These are phyloP conservation scores for Cetonia aurata DNA, from an alignment of 2,888 invertebrate species.

Conservation along the genomic window DNA sequence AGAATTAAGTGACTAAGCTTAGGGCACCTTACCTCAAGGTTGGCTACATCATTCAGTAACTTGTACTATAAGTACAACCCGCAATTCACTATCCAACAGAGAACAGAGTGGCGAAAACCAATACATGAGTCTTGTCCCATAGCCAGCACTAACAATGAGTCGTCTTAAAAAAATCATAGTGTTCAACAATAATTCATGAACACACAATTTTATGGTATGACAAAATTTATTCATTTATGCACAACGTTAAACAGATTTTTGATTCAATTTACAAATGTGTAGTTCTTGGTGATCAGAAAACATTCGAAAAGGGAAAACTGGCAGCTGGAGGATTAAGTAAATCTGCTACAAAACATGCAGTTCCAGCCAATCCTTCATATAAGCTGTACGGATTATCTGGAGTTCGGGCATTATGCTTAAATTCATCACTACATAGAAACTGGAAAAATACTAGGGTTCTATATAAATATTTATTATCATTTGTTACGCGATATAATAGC, in stretches of 20 bases:
- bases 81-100: too few relatives aligned
- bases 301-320: constrained; percentile 87
- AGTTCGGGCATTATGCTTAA: constrained; percentile 75
- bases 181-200: not conserved
- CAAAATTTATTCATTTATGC: constrained; percentile 2
- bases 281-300: constrained; percentile 57
- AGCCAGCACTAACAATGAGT: too few relatives aligned
- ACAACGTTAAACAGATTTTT: not conserved
- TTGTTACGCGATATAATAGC: constrained; percentile 80
- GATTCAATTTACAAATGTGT: not conserved
- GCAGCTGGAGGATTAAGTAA: constrained; percentile 79
- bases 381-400: constrained; percentile 88
- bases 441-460: constrained; percentile 82
- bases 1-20: too few relatives aligned
- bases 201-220: not conserved
- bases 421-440: constrained; percentile 77
- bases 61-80: too few relatives aligned
- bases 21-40: too few relatives aligned
- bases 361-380: constrained; percentile 89
- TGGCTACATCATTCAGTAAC: too few relatives aligned
- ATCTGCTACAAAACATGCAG: constrained; percentile 86
- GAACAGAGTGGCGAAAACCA: too few relatives aligned
- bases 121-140: too few relatives aligned
- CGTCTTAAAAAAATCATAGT: too few relatives aligned
- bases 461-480: constrained; percentile 78